Conservation (phyloP, 2,113 vertebrate species). For the Colinus virginianus region DNA sequence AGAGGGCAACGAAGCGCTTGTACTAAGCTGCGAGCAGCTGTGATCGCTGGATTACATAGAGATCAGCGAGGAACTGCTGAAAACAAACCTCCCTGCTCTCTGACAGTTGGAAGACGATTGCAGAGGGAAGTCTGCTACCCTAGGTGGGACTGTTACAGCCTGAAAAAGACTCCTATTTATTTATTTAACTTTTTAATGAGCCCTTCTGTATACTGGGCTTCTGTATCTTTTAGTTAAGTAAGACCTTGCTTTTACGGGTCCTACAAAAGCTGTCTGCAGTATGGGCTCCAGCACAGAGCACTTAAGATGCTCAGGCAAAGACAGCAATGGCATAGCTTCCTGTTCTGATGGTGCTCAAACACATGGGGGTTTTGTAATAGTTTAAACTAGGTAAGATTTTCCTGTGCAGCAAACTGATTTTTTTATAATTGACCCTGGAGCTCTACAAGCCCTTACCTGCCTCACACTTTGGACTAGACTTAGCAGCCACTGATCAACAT, state of each 20-base stretch:
- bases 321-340: background rate
- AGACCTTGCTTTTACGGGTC: background rate
- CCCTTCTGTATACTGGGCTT: background rate
- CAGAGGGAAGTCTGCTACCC: background rate
- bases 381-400: background rate
- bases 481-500: background rate
- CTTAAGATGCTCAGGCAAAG: background rate
- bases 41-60: rapidly evolving
- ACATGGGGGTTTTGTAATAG: background rate
- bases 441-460: background rate
- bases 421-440: background rate
- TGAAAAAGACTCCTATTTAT: background rate
- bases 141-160: background rate
- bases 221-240: background rate
- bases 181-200: background rate
- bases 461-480: background rate
- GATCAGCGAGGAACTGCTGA: background rate
- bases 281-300: background rate
- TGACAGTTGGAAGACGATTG: background rate
- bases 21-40: background rate
- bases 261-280: background rate
- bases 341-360: background rate
- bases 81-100: background rate
- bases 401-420: background rate
- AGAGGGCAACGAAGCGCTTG: constrained; percentile 34